Conservation (phyloP, 2,113 vertebrate genomes). For the Sclerurus mexicanus region DNA sequence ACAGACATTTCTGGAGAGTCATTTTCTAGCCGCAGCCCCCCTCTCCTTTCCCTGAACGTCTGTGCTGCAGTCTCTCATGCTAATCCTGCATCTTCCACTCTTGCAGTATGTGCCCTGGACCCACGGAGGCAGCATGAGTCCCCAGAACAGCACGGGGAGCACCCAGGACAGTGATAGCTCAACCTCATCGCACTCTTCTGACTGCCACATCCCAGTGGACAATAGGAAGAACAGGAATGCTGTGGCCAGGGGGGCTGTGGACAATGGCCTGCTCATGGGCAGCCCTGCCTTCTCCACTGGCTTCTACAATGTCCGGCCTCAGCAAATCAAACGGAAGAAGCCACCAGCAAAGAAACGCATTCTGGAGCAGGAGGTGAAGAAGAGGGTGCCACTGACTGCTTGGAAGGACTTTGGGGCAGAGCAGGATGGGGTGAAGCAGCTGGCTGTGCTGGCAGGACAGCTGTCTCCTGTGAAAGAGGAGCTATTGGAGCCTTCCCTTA, state of each 20-base stretch:
- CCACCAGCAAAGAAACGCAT: conserved; percentile 44
- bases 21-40: background rate
- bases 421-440: background rate
- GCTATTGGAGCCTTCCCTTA: background rate
- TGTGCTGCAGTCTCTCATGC: fast-evolving
- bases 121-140: conserved; percentile 89
- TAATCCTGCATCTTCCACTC: background rate
- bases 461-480: background rate
- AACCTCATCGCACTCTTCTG: conserved; percentile 65
- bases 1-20: background rate
- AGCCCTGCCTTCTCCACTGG: background rate
- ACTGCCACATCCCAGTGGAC: conserved; percentile 12
- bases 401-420: background rate
- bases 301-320: conserved; percentile 25
- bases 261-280: background rate
- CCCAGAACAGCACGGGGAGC: conserved; percentile 95
- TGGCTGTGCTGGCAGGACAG: background rate
- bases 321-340: conserved; percentile 63
- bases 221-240: conserved; percentile 3
- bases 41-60: background rate
- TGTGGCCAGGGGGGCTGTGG: background rate
- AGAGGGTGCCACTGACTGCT: background rate
- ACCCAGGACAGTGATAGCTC: conserved; percentile 94
- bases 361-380: conserved; percentile 34
- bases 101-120: conserved; percentile 79